Conservation (phyloP, 2,797 vertebrate species). For the Euthynnus affinis region DNA sequence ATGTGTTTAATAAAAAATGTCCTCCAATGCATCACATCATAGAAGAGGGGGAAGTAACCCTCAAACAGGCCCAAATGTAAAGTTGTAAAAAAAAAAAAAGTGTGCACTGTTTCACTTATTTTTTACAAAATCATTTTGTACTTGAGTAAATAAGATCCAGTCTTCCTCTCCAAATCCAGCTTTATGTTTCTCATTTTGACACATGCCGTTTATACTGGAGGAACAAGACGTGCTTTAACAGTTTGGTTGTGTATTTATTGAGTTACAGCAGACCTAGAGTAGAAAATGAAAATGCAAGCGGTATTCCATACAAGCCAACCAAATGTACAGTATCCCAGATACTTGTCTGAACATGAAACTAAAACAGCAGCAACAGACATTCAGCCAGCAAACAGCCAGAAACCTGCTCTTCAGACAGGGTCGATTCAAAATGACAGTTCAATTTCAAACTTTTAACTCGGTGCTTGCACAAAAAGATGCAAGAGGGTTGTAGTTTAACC, state of each 20-base stretch:
- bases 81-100: not conserved
- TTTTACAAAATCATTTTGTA: slow-evolving; percentile 18
- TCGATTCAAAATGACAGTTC: slow-evolving; percentile 25
- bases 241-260: slow-evolving; percentile 86
- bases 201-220: not conserved
- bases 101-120: not conserved
- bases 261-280: slow-evolving; percentile 91
- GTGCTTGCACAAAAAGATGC: slow-evolving; percentile 43
- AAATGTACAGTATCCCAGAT: slow-evolving; percentile 82
- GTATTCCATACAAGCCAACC: slow-evolving; percentile 70
- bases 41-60: too few relatives aligned
- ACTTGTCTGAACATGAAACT: slow-evolving; percentile 79
- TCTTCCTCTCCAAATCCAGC: not conserved
- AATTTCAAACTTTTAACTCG: slow-evolving; percentile 19
- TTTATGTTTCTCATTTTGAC: not conserved
- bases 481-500: slow-evolving; percentile 32
- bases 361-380: slow-evolving; percentile 76
- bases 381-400: slow-evolving; percentile 71
- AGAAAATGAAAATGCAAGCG: slow-evolving; percentile 86
- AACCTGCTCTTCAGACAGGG: slow-evolving; percentile 56
- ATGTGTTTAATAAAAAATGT: not conserved
- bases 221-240: slow-evolving; percentile 25
- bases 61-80: not conserved
- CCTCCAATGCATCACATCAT: not conserved
- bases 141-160: slow-evolving; percentile 9